Evolutionary conservation across 2,888 invertebrate species (phyloP).

Genomic region (Rotaria sp.): DNA sequence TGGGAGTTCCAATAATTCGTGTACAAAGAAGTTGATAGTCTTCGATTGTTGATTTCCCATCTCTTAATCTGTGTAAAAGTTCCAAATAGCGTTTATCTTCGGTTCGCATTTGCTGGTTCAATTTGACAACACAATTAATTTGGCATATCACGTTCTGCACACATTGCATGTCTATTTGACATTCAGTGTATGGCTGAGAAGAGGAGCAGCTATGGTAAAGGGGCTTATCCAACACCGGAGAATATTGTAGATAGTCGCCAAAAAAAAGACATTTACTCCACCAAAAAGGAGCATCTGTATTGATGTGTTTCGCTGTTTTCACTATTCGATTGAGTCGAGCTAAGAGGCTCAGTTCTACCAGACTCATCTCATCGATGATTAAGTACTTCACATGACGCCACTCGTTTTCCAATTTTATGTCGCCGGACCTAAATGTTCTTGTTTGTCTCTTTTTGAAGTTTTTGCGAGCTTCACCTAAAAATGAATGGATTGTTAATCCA

Average conservation of each 20-base stretch:
- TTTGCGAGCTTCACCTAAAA: neutral
- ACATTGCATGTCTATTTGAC: neutral
- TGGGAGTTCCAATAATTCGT: neutral
- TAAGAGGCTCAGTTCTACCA: neutral
- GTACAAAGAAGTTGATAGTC: neutral
- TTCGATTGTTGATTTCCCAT: neutral
- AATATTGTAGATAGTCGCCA: neutral
- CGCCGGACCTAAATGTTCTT: neutral
- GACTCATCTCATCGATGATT: neutral
- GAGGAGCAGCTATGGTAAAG: neutral
- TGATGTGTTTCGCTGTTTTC: neutral
- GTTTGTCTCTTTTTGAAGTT: neutral
- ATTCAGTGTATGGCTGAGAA: neutral
- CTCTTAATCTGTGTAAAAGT: neutral
- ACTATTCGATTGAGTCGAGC: neutral
- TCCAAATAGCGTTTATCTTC: neutral
- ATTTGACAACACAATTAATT: neutral
- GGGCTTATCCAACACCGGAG: neutral
- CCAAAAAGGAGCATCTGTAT: neutral
- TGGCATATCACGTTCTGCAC: neutral
- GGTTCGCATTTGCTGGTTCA: neutral
- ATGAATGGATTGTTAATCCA: neutral
- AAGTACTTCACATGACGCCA: neutral
- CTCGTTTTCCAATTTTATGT: too few species aligned
- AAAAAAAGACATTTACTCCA: neutral